Evolutionary conservation across 2,888 invertebrate genomes (phyloP).

Genomic region (Andrena camellia): DNA sequence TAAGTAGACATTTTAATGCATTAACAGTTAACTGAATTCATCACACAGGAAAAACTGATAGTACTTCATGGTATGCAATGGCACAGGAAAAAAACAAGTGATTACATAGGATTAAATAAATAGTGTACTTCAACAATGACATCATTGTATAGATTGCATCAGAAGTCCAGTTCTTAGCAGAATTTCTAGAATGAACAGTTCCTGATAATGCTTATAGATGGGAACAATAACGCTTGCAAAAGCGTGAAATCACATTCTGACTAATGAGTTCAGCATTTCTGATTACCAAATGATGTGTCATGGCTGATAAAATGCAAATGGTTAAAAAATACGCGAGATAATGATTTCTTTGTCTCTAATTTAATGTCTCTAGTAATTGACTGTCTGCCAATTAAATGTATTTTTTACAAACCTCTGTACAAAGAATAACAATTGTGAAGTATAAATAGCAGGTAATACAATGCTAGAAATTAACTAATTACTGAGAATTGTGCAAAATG

Average conservation of each 20-base stretch:
- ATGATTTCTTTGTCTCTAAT: neutral
- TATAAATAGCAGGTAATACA: neutral
- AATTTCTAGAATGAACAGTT: slow-evolving; percentile 14
- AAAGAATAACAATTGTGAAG: neutral
- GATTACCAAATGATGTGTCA: neutral
- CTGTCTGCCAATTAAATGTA: neutral
- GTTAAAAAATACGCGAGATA: neutral
- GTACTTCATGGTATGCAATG: too few relatives aligned
- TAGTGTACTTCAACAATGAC: neutral
- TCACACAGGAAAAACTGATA: too few relatives aligned
- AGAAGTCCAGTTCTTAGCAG: neutral
- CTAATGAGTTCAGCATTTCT: slow-evolving; percentile 35
- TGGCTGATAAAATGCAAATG: neutral
- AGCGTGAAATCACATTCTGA: slow-evolving; percentile 24
- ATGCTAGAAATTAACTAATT: neutral
- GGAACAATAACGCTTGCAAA: slow-evolving; percentile 25
- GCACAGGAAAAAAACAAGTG: neutral
- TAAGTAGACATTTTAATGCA: neutral
- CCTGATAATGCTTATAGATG: slow-evolving; percentile 17
- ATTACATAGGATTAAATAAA: neutral
- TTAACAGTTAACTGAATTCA: too few relatives aligned
- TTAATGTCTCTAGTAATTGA: neutral
- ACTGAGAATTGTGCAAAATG: neutral
- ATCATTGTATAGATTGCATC: slow-evolving; percentile 34
- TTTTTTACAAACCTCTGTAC: neutral